Evolutionary conservation across 2,797 vertebrate genomes (phyloP).

Genomic region (Takifugu ocellatus): DNA sequence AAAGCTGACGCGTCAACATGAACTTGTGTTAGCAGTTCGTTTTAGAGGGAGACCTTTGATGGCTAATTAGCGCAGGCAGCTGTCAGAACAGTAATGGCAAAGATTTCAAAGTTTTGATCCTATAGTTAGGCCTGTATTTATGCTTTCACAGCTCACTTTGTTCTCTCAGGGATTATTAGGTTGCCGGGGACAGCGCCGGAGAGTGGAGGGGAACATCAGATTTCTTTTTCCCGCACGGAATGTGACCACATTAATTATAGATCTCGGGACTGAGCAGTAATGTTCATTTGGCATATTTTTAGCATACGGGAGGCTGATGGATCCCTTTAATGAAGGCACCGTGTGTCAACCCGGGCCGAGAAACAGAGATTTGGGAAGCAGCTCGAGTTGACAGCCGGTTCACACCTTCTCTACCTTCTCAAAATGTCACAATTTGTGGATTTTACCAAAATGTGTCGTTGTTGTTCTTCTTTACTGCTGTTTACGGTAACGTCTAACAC

Average conservation of each 20-base stretch:
- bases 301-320: slow-evolving; percentile 57
- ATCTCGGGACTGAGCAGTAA: slow-evolving; percentile 53
- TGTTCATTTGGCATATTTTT: slow-evolving; percentile 60
- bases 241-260: slow-evolving; percentile 77
- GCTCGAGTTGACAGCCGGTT: slow-evolving; percentile 65
- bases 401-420: slow-evolving; percentile 50
- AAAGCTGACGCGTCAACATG: slow-evolving; percentile 9
- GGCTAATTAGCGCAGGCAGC: slow-evolving; percentile 80
- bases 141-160: slow-evolving; percentile 71
- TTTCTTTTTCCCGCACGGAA: slow-evolving; percentile 57
- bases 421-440: slow-evolving; percentile 61
- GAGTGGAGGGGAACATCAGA: slow-evolving; percentile 58
- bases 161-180: slow-evolving; percentile 72
- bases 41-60: slow-evolving; percentile 60
- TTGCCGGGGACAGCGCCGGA: slow-evolving; percentile 60
- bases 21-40: slow-evolving; percentile 59
- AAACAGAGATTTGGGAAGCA: slow-evolving; percentile 51
- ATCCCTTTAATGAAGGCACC: slow-evolving; percentile 65
- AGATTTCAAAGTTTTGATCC: slow-evolving; percentile 75
- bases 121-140: slow-evolving; percentile 63
- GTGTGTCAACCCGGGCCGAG: slow-evolving; percentile 58
- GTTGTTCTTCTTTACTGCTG: slow-evolving; percentile 4
- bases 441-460: neutral
- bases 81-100: slow-evolving; percentile 79
- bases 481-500: slow-evolving; percentile 6